Conservation (phyloP, 2,797 vertebrate genomes). For the Phalloptychus januarius region DNA sequence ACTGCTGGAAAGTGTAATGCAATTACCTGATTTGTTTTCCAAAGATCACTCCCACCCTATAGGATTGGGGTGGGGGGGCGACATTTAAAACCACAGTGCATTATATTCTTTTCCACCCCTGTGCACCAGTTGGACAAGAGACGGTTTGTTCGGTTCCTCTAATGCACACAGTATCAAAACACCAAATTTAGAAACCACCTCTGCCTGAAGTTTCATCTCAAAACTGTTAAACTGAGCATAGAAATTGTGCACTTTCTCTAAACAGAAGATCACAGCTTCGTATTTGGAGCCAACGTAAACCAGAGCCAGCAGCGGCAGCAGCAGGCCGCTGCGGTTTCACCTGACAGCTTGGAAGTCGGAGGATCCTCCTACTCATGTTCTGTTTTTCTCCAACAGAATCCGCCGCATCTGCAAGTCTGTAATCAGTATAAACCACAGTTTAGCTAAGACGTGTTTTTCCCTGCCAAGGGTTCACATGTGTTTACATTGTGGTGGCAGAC, state of each 20-base stretch:
- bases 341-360: constrained; percentile 66
- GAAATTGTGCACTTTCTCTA: constrained; percentile 35
- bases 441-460: constrained; percentile 67
- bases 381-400: constrained; percentile 65
- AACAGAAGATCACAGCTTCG: constrained; percentile 43
- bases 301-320: constrained; percentile 42
- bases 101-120: constrained; percentile 11
- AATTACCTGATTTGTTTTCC: constrained; percentile 77
- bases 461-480: constrained; percentile 71
- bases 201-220: constrained; percentile 59
- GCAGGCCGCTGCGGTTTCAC: constrained; percentile 60
- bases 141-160: constrained; percentile 33
- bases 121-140: constrained; percentile 34
- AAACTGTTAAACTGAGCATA: constrained; percentile 55
- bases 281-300: constrained; percentile 34
- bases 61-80: constrained; percentile 25
- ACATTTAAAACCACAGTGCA: constrained; percentile 62
- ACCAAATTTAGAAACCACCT: constrained; percentile 38
- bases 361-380: constrained; percentile 55
- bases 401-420: constrained; percentile 71
- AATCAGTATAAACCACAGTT: constrained; percentile 75
- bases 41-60: constrained; percentile 47
- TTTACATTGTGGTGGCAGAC: constrained; percentile 73
- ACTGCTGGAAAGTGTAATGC: constrained; percentile 65
- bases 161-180: constrained; percentile 48